phyloP scores from a whole-genome alignment of 2,113 vertebrate genomes.

The Cyanoderma ruficeps region DNA sequence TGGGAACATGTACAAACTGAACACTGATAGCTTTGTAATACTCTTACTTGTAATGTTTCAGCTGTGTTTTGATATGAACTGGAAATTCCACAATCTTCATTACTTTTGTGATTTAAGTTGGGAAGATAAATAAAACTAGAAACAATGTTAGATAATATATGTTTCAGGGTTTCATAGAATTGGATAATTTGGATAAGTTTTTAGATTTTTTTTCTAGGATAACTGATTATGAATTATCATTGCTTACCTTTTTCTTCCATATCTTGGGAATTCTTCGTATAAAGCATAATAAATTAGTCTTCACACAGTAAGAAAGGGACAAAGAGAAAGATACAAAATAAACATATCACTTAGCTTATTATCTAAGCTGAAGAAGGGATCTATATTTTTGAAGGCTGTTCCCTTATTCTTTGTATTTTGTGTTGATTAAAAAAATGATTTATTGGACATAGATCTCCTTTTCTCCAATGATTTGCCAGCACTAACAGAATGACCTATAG shows the following conservation, averaged over 20 bases:
- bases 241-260: background rate
- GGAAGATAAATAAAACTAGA: background rate
- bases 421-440: background rate
- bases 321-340: background rate
- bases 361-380: background rate
- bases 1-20: background rate
- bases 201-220: background rate
- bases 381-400: background rate
- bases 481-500: background rate
- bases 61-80: background rate
- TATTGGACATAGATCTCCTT: background rate
- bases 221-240: background rate
- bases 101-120: background rate
- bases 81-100: background rate
- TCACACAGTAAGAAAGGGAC: background rate
- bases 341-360: background rate
- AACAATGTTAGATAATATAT: background rate
- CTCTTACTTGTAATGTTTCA: background rate
- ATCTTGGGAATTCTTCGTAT: background rate
- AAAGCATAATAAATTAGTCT: background rate
- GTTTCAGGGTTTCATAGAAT: background rate
- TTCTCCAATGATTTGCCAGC: background rate
- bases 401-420: background rate
- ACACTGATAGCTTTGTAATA: background rate
- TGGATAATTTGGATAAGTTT: background rate